phyloP scores from a whole-genome alignment of 2,797 vertebrate species.

The Pangasius sanitwongsei region DNA sequence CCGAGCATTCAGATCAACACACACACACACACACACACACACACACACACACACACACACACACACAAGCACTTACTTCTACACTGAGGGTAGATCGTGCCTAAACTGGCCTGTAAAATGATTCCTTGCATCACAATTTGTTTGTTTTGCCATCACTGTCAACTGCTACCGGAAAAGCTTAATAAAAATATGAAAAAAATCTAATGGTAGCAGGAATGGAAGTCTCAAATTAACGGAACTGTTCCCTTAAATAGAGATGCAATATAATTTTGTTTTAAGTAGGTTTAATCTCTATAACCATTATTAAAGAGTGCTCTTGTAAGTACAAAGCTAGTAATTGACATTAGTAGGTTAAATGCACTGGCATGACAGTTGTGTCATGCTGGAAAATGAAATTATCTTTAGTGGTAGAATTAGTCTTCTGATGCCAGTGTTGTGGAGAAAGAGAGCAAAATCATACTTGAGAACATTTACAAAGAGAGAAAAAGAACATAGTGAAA shows the following conservation, averaged over 20 bases:
- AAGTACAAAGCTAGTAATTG: background rate
- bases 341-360: slow-evolving; percentile 1
- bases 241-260: background rate
- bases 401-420: background rate
- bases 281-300: background rate
- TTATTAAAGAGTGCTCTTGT: background rate
- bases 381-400: background rate
- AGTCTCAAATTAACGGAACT: background rate
- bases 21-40: slow-evolving; percentile 26
- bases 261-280: background rate
- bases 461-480: background rate
- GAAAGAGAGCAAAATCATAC: slow-evolving; percentile 14
- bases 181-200: slow-evolving; percentile 15
- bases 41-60: slow-evolving; percentile 9
- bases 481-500: background rate
- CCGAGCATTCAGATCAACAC: slow-evolving; percentile 20
- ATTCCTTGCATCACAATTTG: slow-evolving; percentile 44
- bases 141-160: slow-evolving; percentile 40
- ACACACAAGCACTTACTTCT: slow-evolving; percentile 33
- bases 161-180: slow-evolving; percentile 37
- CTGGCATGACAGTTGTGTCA: background rate
- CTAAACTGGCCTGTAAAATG: slow-evolving; percentile 53
- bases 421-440: background rate
- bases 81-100: slow-evolving; percentile 48
- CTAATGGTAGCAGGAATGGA: background rate